Percentiles rank a stretch among this genome's conserved stretches.
phyloP scores from a whole-genome alignment of 2,113 vertebrate species.

The Leptosomus discolor region DNA sequence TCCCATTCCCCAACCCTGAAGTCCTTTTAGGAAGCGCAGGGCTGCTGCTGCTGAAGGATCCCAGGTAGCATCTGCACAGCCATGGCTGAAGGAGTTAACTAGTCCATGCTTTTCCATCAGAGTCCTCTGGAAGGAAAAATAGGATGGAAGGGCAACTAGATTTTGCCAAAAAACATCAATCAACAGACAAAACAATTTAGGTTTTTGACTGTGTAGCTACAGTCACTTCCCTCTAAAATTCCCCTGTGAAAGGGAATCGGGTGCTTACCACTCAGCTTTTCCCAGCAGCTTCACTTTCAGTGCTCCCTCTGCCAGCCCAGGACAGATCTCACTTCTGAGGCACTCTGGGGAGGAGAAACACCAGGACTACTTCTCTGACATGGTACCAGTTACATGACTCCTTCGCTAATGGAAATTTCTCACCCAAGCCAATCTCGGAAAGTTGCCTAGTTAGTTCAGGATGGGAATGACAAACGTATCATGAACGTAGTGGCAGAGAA shows the following conservation, averaged over 20 bases:
- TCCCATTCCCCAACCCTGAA: background rate
- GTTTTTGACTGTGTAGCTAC: background rate
- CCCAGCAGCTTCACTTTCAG: background rate
- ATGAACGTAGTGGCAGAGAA: fast-evolving
- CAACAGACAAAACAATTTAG: background rate
- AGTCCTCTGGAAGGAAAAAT: background rate
- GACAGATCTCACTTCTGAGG: background rate
- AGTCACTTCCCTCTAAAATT: background rate
- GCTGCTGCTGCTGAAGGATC: background rate
- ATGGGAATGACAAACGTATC: background rate
- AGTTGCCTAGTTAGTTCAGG: background rate
- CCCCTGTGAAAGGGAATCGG: fast-evolving
- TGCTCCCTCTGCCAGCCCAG: background rate
- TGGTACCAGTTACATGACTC: background rate
- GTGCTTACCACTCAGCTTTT: background rate
- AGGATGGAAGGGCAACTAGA: background rate
- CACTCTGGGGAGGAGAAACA: background rate
- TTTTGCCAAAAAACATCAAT: background rate
- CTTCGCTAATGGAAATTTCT: background rate
- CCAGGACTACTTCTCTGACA: background rate
- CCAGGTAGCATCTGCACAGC: background rate
- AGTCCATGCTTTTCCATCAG: background rate
- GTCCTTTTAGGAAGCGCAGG: background rate
- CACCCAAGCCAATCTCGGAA: background rate
- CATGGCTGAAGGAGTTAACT: background rate